Base-by-base conservation (phyloP, 1,140 invertebrate species). In the Steinernema feltiae region DNA sequence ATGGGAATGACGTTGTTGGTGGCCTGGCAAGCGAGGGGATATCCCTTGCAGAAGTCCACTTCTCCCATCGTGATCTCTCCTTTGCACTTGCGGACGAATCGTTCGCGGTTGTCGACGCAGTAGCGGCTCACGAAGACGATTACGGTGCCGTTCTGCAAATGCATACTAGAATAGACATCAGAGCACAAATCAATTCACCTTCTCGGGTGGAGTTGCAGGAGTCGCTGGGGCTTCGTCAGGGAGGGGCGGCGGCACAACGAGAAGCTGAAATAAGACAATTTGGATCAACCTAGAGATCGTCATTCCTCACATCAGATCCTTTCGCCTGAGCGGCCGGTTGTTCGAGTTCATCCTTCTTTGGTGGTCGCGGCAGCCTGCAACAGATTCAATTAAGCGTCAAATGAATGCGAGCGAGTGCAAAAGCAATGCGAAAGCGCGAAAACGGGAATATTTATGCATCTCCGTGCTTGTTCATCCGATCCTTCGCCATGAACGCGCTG, bases 21-120 rank as follows among this genome's bases (percentile, higher is more conserved):
- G 15, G 53, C 53, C 53, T 63, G 53, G 53, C 53, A 63, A 15
- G 53, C 53, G 2, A 63, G 24, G 24, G 53, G 53, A 21, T 63
- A 63, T 15, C 53, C 53, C 24, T 63, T 63, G 53, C 53, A 63
- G 53, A 63, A 63, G 2, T 63, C 24, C 3, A 63, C 24, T 3
- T 63, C 53, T 7, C 24, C 24, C 53, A 63, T 63, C 53, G 53
- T 63, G 24, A 63, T 63, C 24, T 63, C 53, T 3, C 53, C 53
- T 63, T 63, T 63, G 53, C 53, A 63, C 24, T 63, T 63, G 24
- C 53, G 53, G 53, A 63, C 53, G 24, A 63, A 63, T 7, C 53
- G 53, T 21, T 63, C 53, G 15, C 53, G 53, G 24, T 63, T 15
- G 53, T 63, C 53, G 15, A 63, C 53, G 24, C 53, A 63, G 53